Evolutionary conservation across 2,888 invertebrate genomes (phyloP).

Genomic region (Octonoba sinensis): DNA sequence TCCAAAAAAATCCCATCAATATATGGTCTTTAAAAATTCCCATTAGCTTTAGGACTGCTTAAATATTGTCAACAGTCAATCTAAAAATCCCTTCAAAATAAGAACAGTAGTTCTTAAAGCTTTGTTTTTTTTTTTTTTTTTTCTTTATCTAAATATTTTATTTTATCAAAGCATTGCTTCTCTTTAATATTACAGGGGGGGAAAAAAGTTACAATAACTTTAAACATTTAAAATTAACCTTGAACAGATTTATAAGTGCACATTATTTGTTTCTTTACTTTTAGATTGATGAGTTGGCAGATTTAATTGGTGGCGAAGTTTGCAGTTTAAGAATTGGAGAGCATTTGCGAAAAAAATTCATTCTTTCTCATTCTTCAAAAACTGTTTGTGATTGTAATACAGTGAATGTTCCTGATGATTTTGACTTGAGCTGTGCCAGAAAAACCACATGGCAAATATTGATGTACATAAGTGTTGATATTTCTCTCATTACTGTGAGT

Average conservation of each 20-base stretch:
- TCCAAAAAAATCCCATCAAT: too few relatives aligned
- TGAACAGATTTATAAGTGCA: background rate
- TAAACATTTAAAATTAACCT: background rate
- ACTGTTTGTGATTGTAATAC: conserved; percentile 16
- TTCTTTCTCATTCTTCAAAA: conserved; percentile 13
- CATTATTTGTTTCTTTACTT: background rate
- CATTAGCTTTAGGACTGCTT: too few relatives aligned
- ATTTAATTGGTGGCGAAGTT: background rate
- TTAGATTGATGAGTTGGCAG: background rate
- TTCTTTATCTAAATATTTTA: too few relatives aligned
- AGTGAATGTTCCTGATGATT: background rate
- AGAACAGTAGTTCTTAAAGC: too few relatives aligned
- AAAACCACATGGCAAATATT: conserved; percentile 39
- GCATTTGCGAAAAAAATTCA: conserved; percentile 39
- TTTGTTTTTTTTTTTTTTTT: too few relatives aligned
- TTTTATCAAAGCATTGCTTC: too few relatives aligned
- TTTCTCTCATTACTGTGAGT: conserved; percentile 27
- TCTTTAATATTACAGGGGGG: too few relatives aligned
- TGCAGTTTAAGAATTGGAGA: conserved; percentile 24
- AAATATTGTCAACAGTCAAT: too few relatives aligned
- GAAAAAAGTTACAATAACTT: background rate
- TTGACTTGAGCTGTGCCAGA: background rate
- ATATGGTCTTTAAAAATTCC: too few relatives aligned
- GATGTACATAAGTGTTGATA: conserved; percentile 36
- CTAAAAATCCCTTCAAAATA: too few relatives aligned